A percentile compares a stretch with the other conserved stretches of the same genome.
phyloP scores from a whole-genome alignment of 1,140 invertebrate species.

The Mylabris phalerata region DNA sequence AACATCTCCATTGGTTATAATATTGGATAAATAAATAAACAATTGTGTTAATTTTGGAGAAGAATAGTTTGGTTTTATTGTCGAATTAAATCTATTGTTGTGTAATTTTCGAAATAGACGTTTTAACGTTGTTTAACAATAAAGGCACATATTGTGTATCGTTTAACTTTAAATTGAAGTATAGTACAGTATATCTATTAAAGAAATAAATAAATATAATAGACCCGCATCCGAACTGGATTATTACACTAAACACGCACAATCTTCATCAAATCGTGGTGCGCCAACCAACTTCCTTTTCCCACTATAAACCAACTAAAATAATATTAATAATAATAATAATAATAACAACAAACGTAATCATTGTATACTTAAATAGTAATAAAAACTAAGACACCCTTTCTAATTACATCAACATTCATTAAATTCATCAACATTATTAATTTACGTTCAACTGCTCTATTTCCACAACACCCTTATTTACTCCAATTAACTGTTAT shows the following conservation, averaged over 20 bases:
- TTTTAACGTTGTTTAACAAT: too few species aligned
- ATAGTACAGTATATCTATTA: constrained; percentile 16
- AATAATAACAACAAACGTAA: too few species aligned
- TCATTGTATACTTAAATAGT: too few species aligned
- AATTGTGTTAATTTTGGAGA: too few species aligned
- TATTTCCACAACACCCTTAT: constrained; percentile 14
- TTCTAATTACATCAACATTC: not conserved
- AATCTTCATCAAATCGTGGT: constrained; percentile 11
- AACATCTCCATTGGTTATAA: too few species aligned
- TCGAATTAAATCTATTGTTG: too few species aligned
- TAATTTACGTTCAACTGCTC: not conserved
- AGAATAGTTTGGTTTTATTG: too few species aligned
- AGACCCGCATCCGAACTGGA: constrained; percentile 9
- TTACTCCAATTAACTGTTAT: constrained; percentile 6
- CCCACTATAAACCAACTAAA: too few species aligned
- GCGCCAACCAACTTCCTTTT: constrained; percentile 5
- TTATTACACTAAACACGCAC: constrained; percentile 4
- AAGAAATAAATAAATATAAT: constrained; percentile 7
- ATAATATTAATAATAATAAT: too few species aligned
- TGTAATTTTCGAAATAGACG: too few species aligned
- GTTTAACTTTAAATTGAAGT: constrained; percentile 10
- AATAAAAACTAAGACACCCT: constrained; percentile 3
- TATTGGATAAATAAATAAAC: too few species aligned
- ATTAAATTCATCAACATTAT: not conserved
- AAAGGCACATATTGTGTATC: constrained; percentile 1